phyloP scores from a whole-genome alignment of 2,113 vertebrate species.

The Nothocercus julius region DNA sequence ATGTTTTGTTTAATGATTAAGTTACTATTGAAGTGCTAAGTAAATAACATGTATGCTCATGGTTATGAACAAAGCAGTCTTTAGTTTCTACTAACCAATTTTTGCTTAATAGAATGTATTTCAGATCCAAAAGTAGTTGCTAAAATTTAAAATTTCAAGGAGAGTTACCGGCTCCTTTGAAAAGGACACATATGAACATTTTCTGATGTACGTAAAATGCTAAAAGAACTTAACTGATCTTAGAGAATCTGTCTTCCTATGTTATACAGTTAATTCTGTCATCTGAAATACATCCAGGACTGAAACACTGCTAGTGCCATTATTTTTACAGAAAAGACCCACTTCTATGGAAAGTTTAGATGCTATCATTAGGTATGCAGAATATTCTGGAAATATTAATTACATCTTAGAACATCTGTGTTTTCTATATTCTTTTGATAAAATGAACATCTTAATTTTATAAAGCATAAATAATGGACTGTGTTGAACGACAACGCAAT shows the following conservation, averaged over 20 bases:
- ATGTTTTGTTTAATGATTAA: constrained; percentile 25
- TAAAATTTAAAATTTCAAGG: not conserved
- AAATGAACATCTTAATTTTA: not conserved
- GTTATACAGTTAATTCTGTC: not conserved
- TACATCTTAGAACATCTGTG: not conserved
- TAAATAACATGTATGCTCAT: not conserved
- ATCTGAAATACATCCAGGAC: not conserved
- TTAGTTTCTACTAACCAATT: not conserved
- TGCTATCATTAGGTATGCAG: not conserved
- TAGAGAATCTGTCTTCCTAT: not conserved
- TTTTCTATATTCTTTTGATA: no score
- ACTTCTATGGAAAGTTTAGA: not conserved
- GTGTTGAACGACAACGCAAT: not conserved
- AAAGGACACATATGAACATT: not conserved
- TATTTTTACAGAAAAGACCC: not conserved
- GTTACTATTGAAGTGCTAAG: constrained; percentile 18
- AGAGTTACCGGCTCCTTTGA: not conserved
- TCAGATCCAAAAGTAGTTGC: not conserved
- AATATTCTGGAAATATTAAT: not conserved
- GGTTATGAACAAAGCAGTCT: not conserved
- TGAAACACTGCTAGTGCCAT: not conserved
- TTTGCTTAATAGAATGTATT: not conserved
- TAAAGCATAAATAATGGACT: not conserved
- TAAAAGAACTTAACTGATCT: not conserved
- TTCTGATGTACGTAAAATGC: not conserved